Evolutionary conservation across 2,888 invertebrate species (phyloP), one percentile per base, ranked within the genome.

Genomic region (Anagyrus pseudococci): DNA sequence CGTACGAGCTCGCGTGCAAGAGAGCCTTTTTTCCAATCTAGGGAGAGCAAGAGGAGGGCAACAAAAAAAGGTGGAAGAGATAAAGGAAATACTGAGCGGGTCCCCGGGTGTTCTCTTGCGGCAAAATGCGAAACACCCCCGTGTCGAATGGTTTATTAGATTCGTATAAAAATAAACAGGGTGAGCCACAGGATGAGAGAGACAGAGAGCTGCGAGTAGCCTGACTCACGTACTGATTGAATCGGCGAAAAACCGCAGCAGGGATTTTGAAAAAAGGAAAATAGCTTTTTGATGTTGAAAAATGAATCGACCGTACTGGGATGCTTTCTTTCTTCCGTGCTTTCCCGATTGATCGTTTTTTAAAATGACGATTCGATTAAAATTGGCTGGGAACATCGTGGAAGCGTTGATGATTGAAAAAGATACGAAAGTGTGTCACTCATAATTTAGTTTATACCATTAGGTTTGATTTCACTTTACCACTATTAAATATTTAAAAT

Each of bases 121-220:
- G 26, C 63, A 53, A 69, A 72, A 73, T 72, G 74, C 65, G 67
- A 64, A 68, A 69, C 69, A 67, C 65, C 63, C 68, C 65, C 62
- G 63, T 64, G 59, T 69, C 70, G 68, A 72, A 73, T 71, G 71
- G 67, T 71, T 74, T 71, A 74, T 73, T 69, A 72, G 72, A 72
- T 68, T 66, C 68, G 67, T 67, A 69, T 70, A 68, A 69, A 70
- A 73, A 71, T 73, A 70, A 72, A 72, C 66, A 69, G 71, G 71
- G 69, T 72, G 70, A 73, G 65, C 48, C 62, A 50, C 10, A 20
- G n/a, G 2, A 25, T 17, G 29, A 37, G 25, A 17, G 23, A 15
- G 22, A 40, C 10, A n/a, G n/a, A n/a, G n/a, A n/a, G n/a, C n/a
- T n/a, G n/a, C n/a, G n/a, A 22, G 1, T 29, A 40, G 13, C 20